Conservation (phyloP, 2,888 invertebrate species). For the Pantelozetes paolii region DNA sequence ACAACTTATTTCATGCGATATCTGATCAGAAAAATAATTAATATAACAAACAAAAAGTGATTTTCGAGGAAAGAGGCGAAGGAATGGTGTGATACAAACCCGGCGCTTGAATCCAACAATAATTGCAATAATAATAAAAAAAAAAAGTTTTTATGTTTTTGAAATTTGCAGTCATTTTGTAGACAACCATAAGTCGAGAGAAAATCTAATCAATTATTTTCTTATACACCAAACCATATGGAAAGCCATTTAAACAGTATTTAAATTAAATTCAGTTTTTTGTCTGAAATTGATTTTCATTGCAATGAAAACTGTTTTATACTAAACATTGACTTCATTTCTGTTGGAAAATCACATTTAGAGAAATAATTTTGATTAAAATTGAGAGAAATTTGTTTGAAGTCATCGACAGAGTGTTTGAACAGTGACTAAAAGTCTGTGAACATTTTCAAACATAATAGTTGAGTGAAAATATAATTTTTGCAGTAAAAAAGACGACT, state of each 20-base stretch:
- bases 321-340: too few species aligned
- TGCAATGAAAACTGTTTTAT: too few species aligned
- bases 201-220: not conserved
- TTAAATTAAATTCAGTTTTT: too few species aligned
- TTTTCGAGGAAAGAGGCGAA: not conserved
- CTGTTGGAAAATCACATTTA: too few species aligned
- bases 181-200: not conserved
- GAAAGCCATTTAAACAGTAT: not conserved
- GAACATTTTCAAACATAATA: too few species aligned
- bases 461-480: too few species aligned
- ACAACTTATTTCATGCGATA: conserved; percentile 19
- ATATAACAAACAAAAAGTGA: not conserved
- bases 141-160: not conserved
- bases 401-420: too few species aligned
- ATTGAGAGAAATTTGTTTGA: too few species aligned
- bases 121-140: not conserved
- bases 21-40: not conserved
- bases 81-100: not conserved
- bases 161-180: not conserved
- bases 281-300: too few species aligned
- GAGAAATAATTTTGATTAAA: too few species aligned
- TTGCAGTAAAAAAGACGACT: too few species aligned
- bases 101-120: not conserved
- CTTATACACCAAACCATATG: not conserved
- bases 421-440: too few species aligned